Evolutionary conservation across 2,113 vertebrate species (phyloP).

Genomic region (Cololabis saira): DNA sequence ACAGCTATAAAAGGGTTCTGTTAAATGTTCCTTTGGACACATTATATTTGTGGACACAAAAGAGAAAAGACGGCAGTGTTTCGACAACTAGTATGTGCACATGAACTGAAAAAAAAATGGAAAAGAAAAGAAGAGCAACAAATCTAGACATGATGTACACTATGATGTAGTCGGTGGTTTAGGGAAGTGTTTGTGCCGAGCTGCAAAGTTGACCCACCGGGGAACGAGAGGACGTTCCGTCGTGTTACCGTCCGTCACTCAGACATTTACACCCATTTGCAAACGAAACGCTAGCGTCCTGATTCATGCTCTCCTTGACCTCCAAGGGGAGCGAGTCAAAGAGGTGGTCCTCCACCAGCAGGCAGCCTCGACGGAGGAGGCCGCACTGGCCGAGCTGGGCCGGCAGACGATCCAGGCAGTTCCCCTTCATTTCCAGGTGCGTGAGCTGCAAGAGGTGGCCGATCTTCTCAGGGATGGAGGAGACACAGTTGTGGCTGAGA

Average conservation of each 20-base stretch:
- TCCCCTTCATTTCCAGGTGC: slow-evolving; percentile 95
- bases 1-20: too few species aligned
- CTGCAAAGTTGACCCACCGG: slow-evolving; percentile 17
- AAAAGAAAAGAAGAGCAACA: too few species aligned
- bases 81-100: slow-evolving; percentile 2
- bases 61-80: slow-evolving; percentile 8
- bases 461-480: slow-evolving; percentile 90
- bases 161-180: neutral
- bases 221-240: too few species aligned
- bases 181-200: slow-evolving; percentile 1
- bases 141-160: slow-evolving; percentile 1
- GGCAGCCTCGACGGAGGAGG: slow-evolving; percentile 89
- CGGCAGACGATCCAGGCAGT: slow-evolving; percentile 94
- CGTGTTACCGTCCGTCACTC: slow-evolving; percentile 54
- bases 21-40: too few species aligned
- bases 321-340: slow-evolving; percentile 93
- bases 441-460: slow-evolving; percentile 91
- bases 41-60: too few species aligned
- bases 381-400: slow-evolving; percentile 89
- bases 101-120: slow-evolving; percentile 1
- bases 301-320: slow-evolving; percentile 94
- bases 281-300: slow-evolving; percentile 88
- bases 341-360: slow-evolving; percentile 95
- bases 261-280: slow-evolving; percentile 86
- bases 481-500: slow-evolving; percentile 93